Conservation (phyloP, 2,888 invertebrate genomes). For the Tenthredo mesomela region DNA sequence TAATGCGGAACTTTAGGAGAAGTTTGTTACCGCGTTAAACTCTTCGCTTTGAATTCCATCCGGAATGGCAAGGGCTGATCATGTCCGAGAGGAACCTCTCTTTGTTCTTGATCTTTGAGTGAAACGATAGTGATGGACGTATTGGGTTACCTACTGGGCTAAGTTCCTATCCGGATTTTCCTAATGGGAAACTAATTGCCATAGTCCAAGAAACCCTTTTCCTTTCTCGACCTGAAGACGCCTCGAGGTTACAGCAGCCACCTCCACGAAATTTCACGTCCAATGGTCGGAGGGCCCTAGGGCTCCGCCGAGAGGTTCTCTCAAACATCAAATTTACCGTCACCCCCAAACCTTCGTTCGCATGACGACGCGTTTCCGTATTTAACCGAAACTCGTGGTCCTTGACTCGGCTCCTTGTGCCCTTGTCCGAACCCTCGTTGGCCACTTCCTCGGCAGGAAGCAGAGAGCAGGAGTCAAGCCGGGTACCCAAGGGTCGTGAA, state of each 20-base stretch:
- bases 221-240: background rate
- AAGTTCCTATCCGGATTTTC: constrained; percentile 31
- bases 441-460: constrained; percentile 33
- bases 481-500: constrained; percentile 23
- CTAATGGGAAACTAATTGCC: constrained; percentile 51
- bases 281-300: constrained; percentile 9
- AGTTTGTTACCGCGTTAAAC: constrained; percentile 11
- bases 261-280: constrained; percentile 12
- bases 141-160: constrained; percentile 11
- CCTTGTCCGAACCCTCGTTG: constrained; percentile 31
- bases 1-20: background rate
- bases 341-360: constrained; percentile 7
- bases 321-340: constrained; percentile 18
- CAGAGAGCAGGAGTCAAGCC: constrained; percentile 10
- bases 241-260: constrained; percentile 16
- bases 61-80: background rate
- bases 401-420: constrained; percentile 23
- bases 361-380: constrained; percentile 48
- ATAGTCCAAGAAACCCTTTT: constrained; percentile 17
- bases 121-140: constrained; percentile 30
- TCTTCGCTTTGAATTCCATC: background rate
- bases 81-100: constrained; percentile 9
- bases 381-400: constrained; percentile 35
- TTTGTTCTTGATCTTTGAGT: constrained; percentile 26
- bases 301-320: background rate